phyloP scores from a whole-genome alignment of 37 sponge, comb jelly and placozoan species.

The Geodia barretti region DNA sequence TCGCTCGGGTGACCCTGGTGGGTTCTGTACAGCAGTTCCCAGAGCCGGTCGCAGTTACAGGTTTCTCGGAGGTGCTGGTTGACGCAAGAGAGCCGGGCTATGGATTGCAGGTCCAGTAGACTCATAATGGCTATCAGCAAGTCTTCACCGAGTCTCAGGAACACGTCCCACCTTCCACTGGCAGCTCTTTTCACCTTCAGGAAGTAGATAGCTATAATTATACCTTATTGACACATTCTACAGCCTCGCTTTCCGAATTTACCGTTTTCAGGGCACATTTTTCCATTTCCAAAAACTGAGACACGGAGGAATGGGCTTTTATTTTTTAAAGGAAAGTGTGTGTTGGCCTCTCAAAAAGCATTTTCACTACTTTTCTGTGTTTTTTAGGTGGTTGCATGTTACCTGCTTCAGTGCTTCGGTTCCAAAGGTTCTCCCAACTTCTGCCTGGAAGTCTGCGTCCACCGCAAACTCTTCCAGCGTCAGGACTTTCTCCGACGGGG shows the following conservation, averaged over 20 bases:
- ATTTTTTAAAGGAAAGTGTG: too few relatives aligned
- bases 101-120: slow-evolving; percentile 74
- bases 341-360: too few relatives aligned
- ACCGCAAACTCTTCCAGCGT: slow-evolving; percentile 54
- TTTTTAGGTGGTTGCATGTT: slow-evolving; percentile 3
- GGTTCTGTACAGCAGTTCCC: slow-evolving; percentile 67
- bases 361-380: too few relatives aligned
- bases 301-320: too few relatives aligned
- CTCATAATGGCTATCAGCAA: slow-evolving; percentile 46
- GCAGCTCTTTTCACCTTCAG: slow-evolving; percentile 10
- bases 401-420: slow-evolving; percentile 41
- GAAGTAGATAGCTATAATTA: too few relatives aligned
- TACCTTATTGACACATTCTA: too few relatives aligned
- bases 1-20: slow-evolving; percentile 62
- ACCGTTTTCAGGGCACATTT: too few relatives aligned
- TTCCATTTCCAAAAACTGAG: too few relatives aligned
- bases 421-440: slow-evolving; percentile 66
- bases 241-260: too few relatives aligned
- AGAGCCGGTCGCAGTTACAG: slow-evolving; percentile 69
- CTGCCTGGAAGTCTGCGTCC: slow-evolving; percentile 46
- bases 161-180: slow-evolving; percentile 39
- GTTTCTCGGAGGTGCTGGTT: slow-evolving; percentile 60
- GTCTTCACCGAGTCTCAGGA: slow-evolving; percentile 57
- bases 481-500: slow-evolving; percentile 58
- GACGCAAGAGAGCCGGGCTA: slow-evolving; percentile 63